Evolutionary conservation across 2,797 vertebrate genomes (phyloP), one percentile per base, ranked within the genome.

Genomic region (Toxotes lorentzi): DNA sequence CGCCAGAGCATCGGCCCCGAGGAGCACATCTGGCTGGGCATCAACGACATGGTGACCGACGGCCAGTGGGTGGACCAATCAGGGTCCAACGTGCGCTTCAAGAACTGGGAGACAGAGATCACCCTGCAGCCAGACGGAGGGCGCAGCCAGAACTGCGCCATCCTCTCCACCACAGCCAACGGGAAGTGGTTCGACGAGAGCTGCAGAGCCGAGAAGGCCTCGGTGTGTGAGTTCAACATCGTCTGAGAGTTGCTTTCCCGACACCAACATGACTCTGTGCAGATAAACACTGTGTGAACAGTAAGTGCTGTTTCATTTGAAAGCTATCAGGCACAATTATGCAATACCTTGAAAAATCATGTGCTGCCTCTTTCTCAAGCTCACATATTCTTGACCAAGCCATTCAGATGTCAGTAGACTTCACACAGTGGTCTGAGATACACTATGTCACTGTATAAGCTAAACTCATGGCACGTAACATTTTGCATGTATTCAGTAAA

Each of bases 91-190:
- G 59, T 96, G 68, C 93, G 95, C 85, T 99, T 96, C 92, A 97
- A 97, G 92, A 97, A 98, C 94, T 99, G 98, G 98, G 98, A 99
- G 94, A 97, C 95, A 0, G 97, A 96, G 78, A 97, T 98, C 93
- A 99, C 98, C 38, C 88, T 91, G 78, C 98, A 99, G 93, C 98
- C 98, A 0, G 97, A 99, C 0, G 98, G 98, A 0, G 96, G 96
- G 4, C 96, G 93, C 65, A 72, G 82, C n/a, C 96, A 98, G 84
- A 98, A 99, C 93, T 99, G 98, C 0, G 98, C 94, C 0, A 77
- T 95, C 12, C 89, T 99, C 81, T 96, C 97, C 0, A 92, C 89
- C 45, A 92, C 93, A 0, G 95, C 97, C 66, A 86, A 93, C 0
- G 98, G 98, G 82, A 98, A 96, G 84, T 99, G 98, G 98, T 98